phyloP scores from a whole-genome alignment of 2,888 invertebrate species.

The Eilema depressum region DNA sequence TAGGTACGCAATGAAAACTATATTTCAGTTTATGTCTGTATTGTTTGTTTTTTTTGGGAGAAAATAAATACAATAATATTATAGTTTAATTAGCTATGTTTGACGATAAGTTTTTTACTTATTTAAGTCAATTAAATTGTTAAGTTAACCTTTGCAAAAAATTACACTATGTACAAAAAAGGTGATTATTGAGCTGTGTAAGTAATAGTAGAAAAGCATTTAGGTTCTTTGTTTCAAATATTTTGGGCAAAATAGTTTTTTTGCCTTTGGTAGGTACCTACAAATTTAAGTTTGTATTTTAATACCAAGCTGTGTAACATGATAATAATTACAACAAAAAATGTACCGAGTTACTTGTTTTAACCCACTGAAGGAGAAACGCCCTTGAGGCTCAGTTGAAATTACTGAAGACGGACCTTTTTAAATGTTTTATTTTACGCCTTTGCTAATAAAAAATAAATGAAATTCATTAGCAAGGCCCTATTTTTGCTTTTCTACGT shows the following conservation, averaged over 20 bases:
- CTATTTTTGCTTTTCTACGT: neutral
- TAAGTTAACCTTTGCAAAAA: too few species aligned
- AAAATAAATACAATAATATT: too few species aligned
- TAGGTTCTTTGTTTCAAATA: neutral
- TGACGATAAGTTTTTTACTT: too few species aligned
- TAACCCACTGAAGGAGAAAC: slow-evolving; percentile 10
- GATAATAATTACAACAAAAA: neutral
- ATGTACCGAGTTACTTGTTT: neutral
- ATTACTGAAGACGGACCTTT: neutral
- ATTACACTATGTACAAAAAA: neutral
- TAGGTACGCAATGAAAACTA: too few species aligned
- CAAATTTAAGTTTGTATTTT: neutral
- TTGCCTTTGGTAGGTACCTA: neutral
- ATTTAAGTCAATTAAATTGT: too few species aligned
- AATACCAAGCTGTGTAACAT: neutral
- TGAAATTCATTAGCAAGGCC: neutral
- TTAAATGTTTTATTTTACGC: neutral
- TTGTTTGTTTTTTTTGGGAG: too few species aligned
- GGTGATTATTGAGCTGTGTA: neutral
- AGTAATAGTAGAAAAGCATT: too few species aligned
- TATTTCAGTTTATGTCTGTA: too few species aligned
- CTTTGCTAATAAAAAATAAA: neutral
- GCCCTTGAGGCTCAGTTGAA: neutral
- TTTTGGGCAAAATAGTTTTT: neutral
- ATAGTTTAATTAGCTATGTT: too few species aligned